Percentiles rank a stretch among this genome's conserved stretches.
Conservation (phyloP, 2,113 vertebrate genomes). For the Cephalopholis sonnerati region DNA sequence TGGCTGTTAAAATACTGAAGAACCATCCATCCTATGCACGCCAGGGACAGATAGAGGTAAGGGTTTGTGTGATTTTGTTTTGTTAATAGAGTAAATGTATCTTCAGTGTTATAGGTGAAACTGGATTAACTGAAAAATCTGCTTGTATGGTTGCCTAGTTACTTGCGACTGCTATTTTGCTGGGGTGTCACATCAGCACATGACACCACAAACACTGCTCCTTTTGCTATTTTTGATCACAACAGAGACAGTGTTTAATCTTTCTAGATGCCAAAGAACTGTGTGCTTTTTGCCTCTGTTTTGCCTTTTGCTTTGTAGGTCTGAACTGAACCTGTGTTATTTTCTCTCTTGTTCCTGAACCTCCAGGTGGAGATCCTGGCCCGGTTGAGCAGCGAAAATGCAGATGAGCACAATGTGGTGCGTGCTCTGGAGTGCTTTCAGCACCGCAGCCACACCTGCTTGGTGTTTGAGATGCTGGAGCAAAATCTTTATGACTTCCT, state of each 20-base stretch:
- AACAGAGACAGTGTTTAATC: not conserved
- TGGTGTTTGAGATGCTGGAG: constrained; percentile 99
- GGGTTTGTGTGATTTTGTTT: not conserved
- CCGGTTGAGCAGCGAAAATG: constrained; percentile 94
- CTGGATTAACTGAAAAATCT: not conserved
- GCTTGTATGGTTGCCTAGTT: not conserved
- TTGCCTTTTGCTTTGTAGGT: not conserved
- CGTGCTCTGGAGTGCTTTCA: constrained; percentile 97
- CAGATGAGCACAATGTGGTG: constrained; percentile 96
- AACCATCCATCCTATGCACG: constrained; percentile 98
- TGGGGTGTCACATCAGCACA: not conserved
- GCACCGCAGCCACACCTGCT: constrained; percentile 94
- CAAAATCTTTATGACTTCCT: constrained; percentile 98
- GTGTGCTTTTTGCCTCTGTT: not conserved
- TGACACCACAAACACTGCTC: not conserved
- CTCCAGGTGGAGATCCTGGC: constrained; percentile 92
- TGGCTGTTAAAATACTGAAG: constrained; percentile 98
- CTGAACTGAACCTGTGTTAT: not conserved
- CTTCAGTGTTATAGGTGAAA: not conserved
- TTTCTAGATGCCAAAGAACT: not conserved
- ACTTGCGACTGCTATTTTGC: not conserved
- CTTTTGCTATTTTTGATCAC: not conserved
- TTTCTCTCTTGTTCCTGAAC: not conserved
- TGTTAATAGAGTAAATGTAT: not conserved
- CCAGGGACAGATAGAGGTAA: constrained; percentile 96